Base-by-base conservation (phyloP, 2,113 vertebrate species). In the Podarcis cretensis region DNA sequence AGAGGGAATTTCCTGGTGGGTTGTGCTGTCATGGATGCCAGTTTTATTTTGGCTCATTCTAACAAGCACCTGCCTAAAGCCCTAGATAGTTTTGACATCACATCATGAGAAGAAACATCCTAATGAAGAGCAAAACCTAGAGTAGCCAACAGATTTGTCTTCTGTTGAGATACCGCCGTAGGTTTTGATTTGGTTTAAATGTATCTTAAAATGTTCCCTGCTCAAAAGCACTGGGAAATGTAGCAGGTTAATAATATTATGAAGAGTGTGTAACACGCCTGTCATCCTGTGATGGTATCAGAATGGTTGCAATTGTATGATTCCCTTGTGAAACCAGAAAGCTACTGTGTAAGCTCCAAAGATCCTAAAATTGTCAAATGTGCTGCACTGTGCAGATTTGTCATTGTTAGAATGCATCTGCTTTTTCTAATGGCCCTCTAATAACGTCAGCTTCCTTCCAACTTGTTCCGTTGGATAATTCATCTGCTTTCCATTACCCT, bases 141-240 rank as follows among this genome's bases (percentile, higher is more conserved):
- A 59, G 37, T 48, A 85, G 75, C 81, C 87, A 84, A 85, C 10
- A 85, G 43, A 85, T 94, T 20, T 76, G 43, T 43, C 59, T 6
- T 7, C 35, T 81, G 79, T 90, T 93, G 63, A 89, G 90, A 89
- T 85, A 82, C 27, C 23, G 82, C 78, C 43, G 68, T 77, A 54
- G 76, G 74, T 90, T 63, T 65, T 21, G 23, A 13, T 71, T 79
- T 59, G 16, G 32, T 76, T 12, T 59, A 6, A 78, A 40, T 57
- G 0, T 76, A 90, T 85, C 35, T 54, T 54, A 37, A 81, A 81
- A 59, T 63, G 23, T 30, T 74, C 35, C 66, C 48, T 80, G 30
- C 43, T 18, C 65, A 89, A 84, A 14, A 40, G 32, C 7, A 21
- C 12, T 79, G 20, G 20, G 30, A 63, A 85, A 74, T 65, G 57